Conservation (phyloP, 2,888 invertebrate genomes). For the Drosophila mettleri region DNA sequence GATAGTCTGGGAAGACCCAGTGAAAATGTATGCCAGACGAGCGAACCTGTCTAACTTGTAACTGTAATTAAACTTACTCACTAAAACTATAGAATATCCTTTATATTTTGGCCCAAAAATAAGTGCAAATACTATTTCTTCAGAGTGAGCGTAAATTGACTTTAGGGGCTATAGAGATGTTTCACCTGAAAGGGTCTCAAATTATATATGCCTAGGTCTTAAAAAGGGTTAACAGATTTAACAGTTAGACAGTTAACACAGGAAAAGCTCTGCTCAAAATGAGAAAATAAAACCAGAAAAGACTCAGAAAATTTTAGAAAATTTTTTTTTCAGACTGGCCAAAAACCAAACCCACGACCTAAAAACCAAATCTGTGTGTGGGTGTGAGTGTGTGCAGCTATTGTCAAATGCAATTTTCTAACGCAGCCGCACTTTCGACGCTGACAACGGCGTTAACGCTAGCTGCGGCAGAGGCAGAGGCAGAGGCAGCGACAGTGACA, state of each 20-base stretch:
- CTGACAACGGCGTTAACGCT: constrained; percentile 58
- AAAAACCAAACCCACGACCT: constrained; percentile 53
- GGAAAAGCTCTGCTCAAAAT: constrained; percentile 6
- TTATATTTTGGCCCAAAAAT: not conserved
- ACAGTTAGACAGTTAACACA: constrained; percentile 23
- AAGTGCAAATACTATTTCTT: not conserved
- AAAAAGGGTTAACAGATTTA: not conserved
- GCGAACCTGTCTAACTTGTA: not conserved
- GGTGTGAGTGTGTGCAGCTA: constrained; percentile 46
- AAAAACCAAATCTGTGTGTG: constrained; percentile 39
- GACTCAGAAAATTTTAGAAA: constrained; percentile 22
- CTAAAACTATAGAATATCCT: not conserved
- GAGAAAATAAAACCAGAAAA: not conserved
- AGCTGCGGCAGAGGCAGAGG: constrained; percentile 42
- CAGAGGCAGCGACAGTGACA: constrained; percentile 13
- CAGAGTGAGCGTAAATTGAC: not conserved
- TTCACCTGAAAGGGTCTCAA: not conserved
- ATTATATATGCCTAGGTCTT: not conserved
- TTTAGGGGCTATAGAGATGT: not conserved
- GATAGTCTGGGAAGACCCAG: not conserved
- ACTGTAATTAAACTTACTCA: not conserved
- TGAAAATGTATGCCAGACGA: not conserved
- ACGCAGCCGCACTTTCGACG: constrained; percentile 82
- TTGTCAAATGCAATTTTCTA: constrained; percentile 82
- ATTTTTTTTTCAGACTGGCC: constrained; percentile 13